Evolutionary conservation across 2,888 invertebrate genomes (phyloP), one percentile per base, ranked within the genome.

Genomic region (Blastobasis lacticolella): DNA sequence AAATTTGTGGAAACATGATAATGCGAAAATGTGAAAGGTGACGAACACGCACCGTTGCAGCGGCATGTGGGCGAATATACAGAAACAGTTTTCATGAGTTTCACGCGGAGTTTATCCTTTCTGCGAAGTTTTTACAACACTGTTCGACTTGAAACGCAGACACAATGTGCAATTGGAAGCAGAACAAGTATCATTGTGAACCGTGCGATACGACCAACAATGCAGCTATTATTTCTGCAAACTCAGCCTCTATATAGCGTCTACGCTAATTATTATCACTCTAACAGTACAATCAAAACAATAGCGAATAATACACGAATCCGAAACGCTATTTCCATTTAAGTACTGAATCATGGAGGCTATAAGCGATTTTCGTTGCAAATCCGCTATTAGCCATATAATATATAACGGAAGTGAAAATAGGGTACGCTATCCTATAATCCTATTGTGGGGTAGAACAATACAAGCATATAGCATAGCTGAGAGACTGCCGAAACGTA

Each of bases 391-490:
- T 23, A 23, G 23, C 23, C 23, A 2, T 23, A 23, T 23, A 2
- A 23, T 23, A 50, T 40, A 51, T 48, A 38, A 58, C 66, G 71
- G 71, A 77, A 67, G 70, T 70, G 69, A 65, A 69, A 69, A 67
- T 62, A 57, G 56, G 57, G 53, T 52, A 42, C 56, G 48, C 55
- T 64, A 72, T 71, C 67, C 67, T 67, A 71, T 69, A 73, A 73
- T 74, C 64, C 68, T 71, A 77, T 76, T 78, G 75, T 76, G 62
- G 60, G 49, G 37, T 41, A 70, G 69, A 73, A 78, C 73, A 73
- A 78, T 74, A 57, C 53, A 53, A 23, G 23, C 23, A 23, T 23
- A 57, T 56, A 61, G 57, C 55, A 57, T 56, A 51, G 53, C 36
- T 23, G 45, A 8, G 57, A 58, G 57, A 61, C 64, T 68, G 61